Evolutionary conservation across 2,888 invertebrate genomes (phyloP), one percentile per base, ranked within the genome.

Genomic region (Tipula unca): DNA sequence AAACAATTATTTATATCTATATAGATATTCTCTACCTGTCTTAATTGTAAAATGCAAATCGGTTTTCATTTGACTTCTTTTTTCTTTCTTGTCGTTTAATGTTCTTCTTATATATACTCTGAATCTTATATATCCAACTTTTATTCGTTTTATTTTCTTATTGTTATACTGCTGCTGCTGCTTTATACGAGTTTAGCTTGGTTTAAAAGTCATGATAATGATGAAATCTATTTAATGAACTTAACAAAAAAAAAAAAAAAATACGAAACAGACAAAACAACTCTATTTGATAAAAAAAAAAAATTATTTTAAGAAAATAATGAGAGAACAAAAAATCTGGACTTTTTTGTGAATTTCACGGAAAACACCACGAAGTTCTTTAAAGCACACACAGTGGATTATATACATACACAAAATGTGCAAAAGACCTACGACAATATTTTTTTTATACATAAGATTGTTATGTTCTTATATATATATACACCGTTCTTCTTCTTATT

Each of bases 131-230:
- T 14, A 48, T 17, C 48, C 48, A 48, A 48, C 13, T 39, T 39
- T 48, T 48, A 3, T 48, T 4, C 1, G 2, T 54, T 17, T n/a
- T 54, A 54, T 54, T 17, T 54, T 54, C 48, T 25, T 69, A 69
- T 69, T 69, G 69, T 69, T 69, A 25, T 69, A 25, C 48, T 69
- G 10, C 69, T 69, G 25, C 69, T 69, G 17, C 13, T n/a, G 69
- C 69, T 69, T 69, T 25, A 25, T 69, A 69, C 69, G 69, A 69
- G n/a, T 69, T 69, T 25, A 69, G 69, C 25, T 69, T 69, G 25
- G 69, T 69, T 69, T 69, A 69, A 69, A 69, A 69, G 69, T 69
- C 69, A 69, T 69, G 69, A 69, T 69, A 69, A 69, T 69, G 69
- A 69, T 69, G 69, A 69, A 25, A 69, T 69, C 69, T 69, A 69